Base-by-base conservation (phyloP, 2,797 vertebrate species). In the Pantherophis alleghaniensis region DNA sequence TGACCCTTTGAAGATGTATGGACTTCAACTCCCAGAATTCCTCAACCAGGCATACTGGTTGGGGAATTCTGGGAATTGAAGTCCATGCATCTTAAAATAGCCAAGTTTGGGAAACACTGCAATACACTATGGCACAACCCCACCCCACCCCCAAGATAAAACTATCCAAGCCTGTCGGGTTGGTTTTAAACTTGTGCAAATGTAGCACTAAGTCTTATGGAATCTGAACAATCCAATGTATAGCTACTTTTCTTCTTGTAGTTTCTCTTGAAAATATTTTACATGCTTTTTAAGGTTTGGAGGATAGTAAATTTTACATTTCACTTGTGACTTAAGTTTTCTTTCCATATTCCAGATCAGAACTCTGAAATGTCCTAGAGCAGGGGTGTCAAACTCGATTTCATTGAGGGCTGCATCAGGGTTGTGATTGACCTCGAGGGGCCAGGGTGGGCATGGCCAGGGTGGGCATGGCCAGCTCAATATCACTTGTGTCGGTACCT, bases 261-360 rank as follows among this genome's bases (percentile, higher is more conserved):
- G 59, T 16, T 93, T 42, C 20, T 69, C 83, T 93, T 69, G 18
- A 55, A 93, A n/a, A 79, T 79, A 79, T 22, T 79, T 37, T 11
- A 1, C 11, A 1, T 28, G n/a, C 47, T 63, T 51, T 88, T 37
- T 56, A 56, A 7, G 47, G 53, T 22, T 94, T 94, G 26, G 88
- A 92, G 91, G 57, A 93, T 4, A 94, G 66, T 37, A 90, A 24
- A 90, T 93, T 61, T 7, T 51, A 92, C 53, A 10, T 60, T 92
- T 92, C 93, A 94, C 74, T 53, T 92, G 91, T 57, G 90, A 90
- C 24, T 9, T 51, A 88, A 37, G 14, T 69, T 90, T 83, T 86
- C 10, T 37, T 14, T 18, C 90, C 91, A 32, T 59, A 89, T 57
- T 28, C 42, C 91, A 88, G 1, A 88, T 60, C 89, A 86, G 53